phyloP scores from a whole-genome alignment of 2,888 invertebrate species.

The Ormyrus rosae region DNA sequence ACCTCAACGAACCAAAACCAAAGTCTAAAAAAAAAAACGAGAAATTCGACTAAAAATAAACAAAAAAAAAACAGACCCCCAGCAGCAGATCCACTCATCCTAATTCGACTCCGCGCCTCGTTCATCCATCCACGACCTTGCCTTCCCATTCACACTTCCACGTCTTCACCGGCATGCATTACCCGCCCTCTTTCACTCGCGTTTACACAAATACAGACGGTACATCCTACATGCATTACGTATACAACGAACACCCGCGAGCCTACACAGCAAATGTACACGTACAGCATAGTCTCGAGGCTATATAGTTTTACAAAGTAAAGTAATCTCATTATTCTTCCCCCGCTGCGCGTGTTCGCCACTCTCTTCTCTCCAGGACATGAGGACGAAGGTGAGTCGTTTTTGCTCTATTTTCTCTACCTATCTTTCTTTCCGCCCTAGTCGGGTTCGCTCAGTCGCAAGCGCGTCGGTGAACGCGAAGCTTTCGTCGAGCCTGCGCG shows the following conservation, averaged over 20 bases:
- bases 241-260: not conserved
- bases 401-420: constrained; percentile 31
- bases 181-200: not conserved
- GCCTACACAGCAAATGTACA: not conserved
- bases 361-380: constrained; percentile 72
- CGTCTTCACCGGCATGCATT: constrained; percentile 1
- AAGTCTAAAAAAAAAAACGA: too few species aligned
- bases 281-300: constrained; percentile 28
- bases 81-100: too few species aligned
- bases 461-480: constrained; percentile 15
- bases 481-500: not conserved
- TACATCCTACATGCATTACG: not conserved
- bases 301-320: constrained; percentile 51
- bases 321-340: constrained; percentile 67
- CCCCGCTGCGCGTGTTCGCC: constrained; percentile 53
- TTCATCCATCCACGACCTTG: not conserved
- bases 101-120: too few species aligned
- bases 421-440: constrained; percentile 49
- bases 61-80: too few species aligned
- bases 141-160: constrained; percentile 5
- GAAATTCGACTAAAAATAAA: too few species aligned
- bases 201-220: not conserved
- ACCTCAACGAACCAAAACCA: too few species aligned
- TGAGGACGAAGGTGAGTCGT: constrained; percentile 77
- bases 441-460: constrained; percentile 19